Base-by-base conservation (phyloP, 2,113 vertebrate species). In the Labrus mixtus region DNA sequence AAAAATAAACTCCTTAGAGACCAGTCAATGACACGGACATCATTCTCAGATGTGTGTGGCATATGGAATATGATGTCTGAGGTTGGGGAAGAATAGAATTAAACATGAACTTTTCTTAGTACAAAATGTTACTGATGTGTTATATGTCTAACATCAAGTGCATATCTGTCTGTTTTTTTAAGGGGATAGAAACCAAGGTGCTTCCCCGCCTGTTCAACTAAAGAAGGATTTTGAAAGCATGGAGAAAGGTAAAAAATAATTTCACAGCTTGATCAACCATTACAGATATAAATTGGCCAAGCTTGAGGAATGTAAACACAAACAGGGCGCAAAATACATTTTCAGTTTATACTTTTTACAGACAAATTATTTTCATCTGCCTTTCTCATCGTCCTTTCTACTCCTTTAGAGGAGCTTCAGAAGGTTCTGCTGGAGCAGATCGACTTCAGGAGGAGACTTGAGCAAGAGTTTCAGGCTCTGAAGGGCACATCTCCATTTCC, bases 401-500 rank as follows among this genome's bases (percentile, higher is more conserved):
- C 84, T 92, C 41, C 22, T 81, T 83, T 93, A 99, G 98, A 99
- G 91, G 97, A 99, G 76, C 97, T 99, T 76, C 98, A 99, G 94
- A 99, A 99, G 93, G 97, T 99, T 91, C 94, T 99, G 67, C 95
- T 99, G 81, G 97, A 99, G 85, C 98, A 99, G 93, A 99, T 99
- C 0, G 97, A 99, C 91, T 94, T 99, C 80, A 94, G 97, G 77
- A 96, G 97, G 89, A 95, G 97, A 84, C 93, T 99, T 75, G 98
- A 99, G 64, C 97, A 99, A 89, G 98, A 99, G 82, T 99, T 99
- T 83, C 97, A 99, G 16, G 96, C 96, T 76, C 93, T 99, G 72
- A 99, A 99, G 94, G 98, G 98, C 87, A 97, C 95, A 3, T 88
- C 97, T 0, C 94, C 97, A 8, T 99, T 99, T 81, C 97, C 98